Evolutionary conservation across 2,113 vertebrate genomes (phyloP).

Genomic region (Cyanoliseus patagonus): DNA sequence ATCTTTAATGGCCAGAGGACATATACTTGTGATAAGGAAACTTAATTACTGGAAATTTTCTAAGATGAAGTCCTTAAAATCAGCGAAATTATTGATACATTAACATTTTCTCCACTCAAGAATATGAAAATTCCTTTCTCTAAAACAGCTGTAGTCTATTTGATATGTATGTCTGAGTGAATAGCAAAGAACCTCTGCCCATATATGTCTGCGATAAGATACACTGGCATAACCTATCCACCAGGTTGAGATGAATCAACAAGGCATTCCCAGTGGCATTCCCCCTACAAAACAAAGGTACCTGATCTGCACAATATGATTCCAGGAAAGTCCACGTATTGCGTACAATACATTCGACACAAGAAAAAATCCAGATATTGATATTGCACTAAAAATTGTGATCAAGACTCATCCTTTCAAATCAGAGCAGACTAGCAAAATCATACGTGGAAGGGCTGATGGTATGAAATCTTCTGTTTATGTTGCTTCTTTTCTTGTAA

Average conservation of each 20-base stretch:
- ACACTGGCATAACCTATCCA: neutral
- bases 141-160: neutral
- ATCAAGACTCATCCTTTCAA: neutral
- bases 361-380: neutral
- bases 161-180: neutral
- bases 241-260: neutral
- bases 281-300: neutral
- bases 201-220: neutral
- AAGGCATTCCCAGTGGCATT: neutral
- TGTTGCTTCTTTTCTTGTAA: neutral
- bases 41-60: neutral
- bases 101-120: neutral
- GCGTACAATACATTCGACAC: neutral
- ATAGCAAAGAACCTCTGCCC: neutral
- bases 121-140: neutral
- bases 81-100: neutral
- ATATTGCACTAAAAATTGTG: neutral
- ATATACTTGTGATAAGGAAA: neutral
- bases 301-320: neutral
- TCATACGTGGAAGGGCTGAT: fast-evolving
- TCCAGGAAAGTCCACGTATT: neutral
- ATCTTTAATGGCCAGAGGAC: neutral
- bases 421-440: neutral
- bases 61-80: neutral
- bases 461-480: neutral